Evolutionary conservation across 2,888 invertebrate species (phyloP).

Genomic region (Proisotoma minuta): DNA sequence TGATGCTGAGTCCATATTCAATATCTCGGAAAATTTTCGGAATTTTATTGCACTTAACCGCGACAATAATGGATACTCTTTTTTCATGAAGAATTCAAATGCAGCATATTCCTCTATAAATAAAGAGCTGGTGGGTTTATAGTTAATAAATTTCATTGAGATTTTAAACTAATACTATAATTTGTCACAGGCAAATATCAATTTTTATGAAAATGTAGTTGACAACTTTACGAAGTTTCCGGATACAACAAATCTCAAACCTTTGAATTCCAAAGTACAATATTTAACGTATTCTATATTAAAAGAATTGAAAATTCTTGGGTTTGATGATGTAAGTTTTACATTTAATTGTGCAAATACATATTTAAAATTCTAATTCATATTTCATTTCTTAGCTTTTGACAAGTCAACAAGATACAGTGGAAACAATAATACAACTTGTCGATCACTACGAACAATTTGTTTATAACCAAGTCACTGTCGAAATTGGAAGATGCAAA

Average conservation of each 20-base stretch:
- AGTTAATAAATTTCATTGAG: background rate
- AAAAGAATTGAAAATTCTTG: background rate
- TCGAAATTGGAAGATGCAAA: background rate
- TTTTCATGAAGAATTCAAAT: background rate
- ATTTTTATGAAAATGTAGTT: background rate
- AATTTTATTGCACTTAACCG: background rate
- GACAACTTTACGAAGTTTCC: background rate
- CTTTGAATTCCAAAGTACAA: background rate
- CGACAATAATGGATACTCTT: background rate
- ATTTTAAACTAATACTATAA: background rate
- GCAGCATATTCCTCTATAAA: background rate
- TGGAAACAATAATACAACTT: background rate
- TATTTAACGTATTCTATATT: background rate
- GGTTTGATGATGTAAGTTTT: background rate
- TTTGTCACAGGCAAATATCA: background rate
- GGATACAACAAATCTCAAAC: no score
- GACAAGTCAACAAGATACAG: no score
- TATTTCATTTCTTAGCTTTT: no score
- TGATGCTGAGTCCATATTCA: background rate
- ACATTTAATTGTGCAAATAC: no score
- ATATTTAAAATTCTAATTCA: no score
- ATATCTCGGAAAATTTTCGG: slow-evolving; percentile 2
- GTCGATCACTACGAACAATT: background rate
- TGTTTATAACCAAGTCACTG: background rate
- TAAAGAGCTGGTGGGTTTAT: background rate